Evolutionary conservation across 2,113 vertebrate genomes (phyloP).

Genomic region (Tachysurus fulvidraco): DNA sequence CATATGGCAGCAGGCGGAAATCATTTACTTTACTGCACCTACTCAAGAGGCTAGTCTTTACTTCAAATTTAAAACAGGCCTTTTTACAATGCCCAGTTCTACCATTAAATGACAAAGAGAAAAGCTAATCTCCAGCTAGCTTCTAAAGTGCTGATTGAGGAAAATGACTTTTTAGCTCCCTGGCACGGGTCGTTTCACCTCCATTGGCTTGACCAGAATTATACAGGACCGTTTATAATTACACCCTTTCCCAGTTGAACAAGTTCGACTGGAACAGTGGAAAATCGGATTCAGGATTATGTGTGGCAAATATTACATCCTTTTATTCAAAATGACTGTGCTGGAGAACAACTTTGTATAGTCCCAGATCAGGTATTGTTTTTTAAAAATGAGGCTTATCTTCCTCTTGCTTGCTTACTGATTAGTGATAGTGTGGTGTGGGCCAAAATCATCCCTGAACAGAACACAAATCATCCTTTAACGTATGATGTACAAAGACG

Average conservation of each 20-base stretch:
- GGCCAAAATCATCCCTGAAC: neutral
- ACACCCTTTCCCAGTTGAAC: slow-evolving; percentile 1
- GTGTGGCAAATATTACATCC: neutral
- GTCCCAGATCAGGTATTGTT: neutral
- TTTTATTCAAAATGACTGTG: neutral
- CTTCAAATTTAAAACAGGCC: slow-evolving; percentile 29
- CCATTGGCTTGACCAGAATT: slow-evolving; percentile 5
- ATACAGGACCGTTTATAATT: slow-evolving; percentile 13
- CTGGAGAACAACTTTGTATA: neutral
- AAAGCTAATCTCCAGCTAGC: slow-evolving; percentile 38
- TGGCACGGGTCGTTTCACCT: slow-evolving; percentile 24
- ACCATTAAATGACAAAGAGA: slow-evolving; percentile 45
- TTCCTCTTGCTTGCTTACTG: neutral
- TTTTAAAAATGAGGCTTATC: neutral
- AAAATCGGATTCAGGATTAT: slow-evolving; percentile 17
- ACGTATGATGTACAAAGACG: neutral
- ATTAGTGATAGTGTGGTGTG: neutral
- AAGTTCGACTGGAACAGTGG: slow-evolving; percentile 8
- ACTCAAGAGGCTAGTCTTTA: slow-evolving; percentile 44
- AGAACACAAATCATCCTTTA: slow-evolving; percentile 25
- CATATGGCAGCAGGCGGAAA: slow-evolving; percentile 51
- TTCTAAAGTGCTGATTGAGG: slow-evolving; percentile 46
- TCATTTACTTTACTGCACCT: slow-evolving; percentile 48
- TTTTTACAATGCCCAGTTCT: slow-evolving; percentile 32
- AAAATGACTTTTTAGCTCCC: slow-evolving; percentile 42